Percentiles rank a stretch among this genome's conserved stretches.
phyloP scores from a whole-genome alignment of 2,888 invertebrate genomes.

The Frankliniella intonsa region DNA sequence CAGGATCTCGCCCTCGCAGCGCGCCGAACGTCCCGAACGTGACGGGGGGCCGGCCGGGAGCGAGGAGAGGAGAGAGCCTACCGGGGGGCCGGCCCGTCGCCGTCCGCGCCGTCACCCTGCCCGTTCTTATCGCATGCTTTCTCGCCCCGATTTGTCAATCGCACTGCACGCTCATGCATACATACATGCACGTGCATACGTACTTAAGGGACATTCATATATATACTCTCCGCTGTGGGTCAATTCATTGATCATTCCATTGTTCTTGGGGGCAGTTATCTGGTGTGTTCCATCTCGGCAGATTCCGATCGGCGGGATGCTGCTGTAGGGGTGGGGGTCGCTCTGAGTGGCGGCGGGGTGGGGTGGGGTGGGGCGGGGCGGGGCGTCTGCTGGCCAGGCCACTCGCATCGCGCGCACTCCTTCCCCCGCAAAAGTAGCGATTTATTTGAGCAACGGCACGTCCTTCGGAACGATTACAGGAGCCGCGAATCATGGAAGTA shows the following conservation, averaged over 20 bases:
- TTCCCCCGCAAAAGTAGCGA: too few relatives aligned
- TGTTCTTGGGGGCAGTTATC: conserved; percentile 17
- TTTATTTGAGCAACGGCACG: too few relatives aligned
- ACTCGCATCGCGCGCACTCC: too few relatives aligned
- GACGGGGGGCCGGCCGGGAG: too few relatives aligned
- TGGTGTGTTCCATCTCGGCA: conserved; percentile 13
- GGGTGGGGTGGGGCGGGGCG: too few relatives aligned
- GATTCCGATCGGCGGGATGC: conserved; percentile 1
- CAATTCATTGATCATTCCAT: conserved; percentile 27
- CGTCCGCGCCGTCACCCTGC: background rate
- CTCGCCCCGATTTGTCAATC: conserved; percentile 24
- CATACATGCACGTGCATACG: background rate
- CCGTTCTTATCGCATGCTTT: background rate
- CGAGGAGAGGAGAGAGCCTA: background rate
- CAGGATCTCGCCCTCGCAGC: too few relatives aligned
- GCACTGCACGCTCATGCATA: conserved; percentile 7
- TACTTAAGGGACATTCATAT: conserved; percentile 17
- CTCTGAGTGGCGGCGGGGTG: too few relatives aligned
- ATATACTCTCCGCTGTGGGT: conserved; percentile 20
- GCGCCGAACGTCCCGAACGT: too few relatives aligned
- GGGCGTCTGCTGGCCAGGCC: too few relatives aligned
- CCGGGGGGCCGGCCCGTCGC: background rate
- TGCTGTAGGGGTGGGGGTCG: too few relatives aligned
- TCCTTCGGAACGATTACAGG: too few relatives aligned
- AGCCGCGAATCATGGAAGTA: too few relatives aligned